Base-by-base conservation (phyloP, 2,113 vertebrate genomes). In the Lota lota region DNA sequence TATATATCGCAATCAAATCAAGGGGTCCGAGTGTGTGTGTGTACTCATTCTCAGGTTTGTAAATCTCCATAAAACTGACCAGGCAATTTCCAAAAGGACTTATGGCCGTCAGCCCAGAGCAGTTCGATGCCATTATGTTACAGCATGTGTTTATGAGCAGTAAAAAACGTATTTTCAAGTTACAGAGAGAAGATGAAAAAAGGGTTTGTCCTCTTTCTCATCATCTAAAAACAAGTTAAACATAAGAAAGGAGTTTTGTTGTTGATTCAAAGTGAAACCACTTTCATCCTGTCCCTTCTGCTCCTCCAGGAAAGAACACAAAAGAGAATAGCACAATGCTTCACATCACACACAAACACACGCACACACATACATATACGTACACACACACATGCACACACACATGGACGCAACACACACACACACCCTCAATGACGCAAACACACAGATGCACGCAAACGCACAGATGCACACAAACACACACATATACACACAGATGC, bases 251-350 rank as follows among this genome's bases (percentile, higher is more conserved):
- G 33, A 36, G 33, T 33, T 63, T 18, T 8, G 22, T 33, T 5
- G 24, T n/a, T 68, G 72, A 76, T 77, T 70, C 72, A 74, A 58
- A 56, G 51, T 36, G 66, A 77, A 72, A 86, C 73, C 67, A 53
- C 24, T 21, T 24, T 21, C 76, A 67, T 69, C 72, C 6, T 54
- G 40, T 72, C 69, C 21, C 57, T 78, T 78, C 68, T 85, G 73
- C 73, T 73, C 17, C 53, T 62, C 63, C 22, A 33, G 8, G 64
- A 64, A 72, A 64, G 61, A 62, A 70, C 54, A 73, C 68, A 22
- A 67, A 76, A 75, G 54, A 74, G 54, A 36, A 57, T 61, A 72
- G 75, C 66, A 61, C 75, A 79, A 76, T 67, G 67, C 70, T 20
- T 71, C 64, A 18, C 22, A 73, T 76, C 79, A 59, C 65, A 72